Base-by-base conservation (phyloP, 2,113 vertebrate genomes). In the Rhinolophus sinicus region DNA sequence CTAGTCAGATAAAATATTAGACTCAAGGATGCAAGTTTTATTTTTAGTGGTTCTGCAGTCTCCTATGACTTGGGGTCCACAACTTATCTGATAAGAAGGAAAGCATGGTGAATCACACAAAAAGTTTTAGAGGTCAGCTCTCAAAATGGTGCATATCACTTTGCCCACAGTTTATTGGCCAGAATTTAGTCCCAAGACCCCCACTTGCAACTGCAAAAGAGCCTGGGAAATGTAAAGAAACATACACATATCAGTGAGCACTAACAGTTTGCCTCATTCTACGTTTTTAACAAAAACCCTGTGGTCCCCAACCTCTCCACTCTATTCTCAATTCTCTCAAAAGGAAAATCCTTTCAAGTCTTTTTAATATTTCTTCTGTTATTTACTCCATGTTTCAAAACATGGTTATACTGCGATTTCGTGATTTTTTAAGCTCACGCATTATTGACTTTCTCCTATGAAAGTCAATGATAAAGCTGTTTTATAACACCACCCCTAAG, bases 391-490 rank as follows among this genome's bases (percentile, higher is more conserved):
- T 73, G 67, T 88, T 40, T 88, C 33, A 73, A 83, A 91, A 88
- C 56, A 65, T 64, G 28, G 5, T 84, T 77, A 90, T 6, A 40
- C 47, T 72, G n/a, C 4, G 73, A 1, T 73, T 92, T 92, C 56
- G 92, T 95, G 7, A 87, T 96, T 93, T 93, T 87, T 77, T 33
- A 56, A 40, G 60, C 62, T 88, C 47, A 78, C 56, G 78, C 8
- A 64, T 86, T 91, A 58, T n/a, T 82, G 47, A 76, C 33, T 72
- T 90, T 87, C 52, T 87, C 14, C 33, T 77, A 1, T 65, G 28
- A 33, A 95, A 52, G 44, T 26, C 38, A 86, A 3, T 88, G 12
- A 40, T 83, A 35, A 44, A 82, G 33, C 38, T 97, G 54, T 91
- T 95, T 83, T 88, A 50, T 72, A 82, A 87, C 14, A 91, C 7